phyloP scores from a whole-genome alignment of 1,140 invertebrate species.

The Melipona quadrifasciata region DNA sequence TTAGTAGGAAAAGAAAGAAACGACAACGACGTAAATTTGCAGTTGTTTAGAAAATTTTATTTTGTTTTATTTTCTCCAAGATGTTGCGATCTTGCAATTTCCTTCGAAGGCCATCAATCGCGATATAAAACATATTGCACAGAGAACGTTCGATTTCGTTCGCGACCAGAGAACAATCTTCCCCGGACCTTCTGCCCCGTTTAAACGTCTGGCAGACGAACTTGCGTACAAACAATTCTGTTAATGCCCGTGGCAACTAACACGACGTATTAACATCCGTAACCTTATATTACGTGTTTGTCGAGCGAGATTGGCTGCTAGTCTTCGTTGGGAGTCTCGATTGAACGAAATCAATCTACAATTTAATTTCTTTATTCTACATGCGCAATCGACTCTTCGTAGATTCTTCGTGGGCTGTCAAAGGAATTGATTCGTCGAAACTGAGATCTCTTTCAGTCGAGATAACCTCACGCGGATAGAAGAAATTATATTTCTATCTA shows the following conservation, averaged over 20 bases:
- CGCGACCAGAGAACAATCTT: not conserved
- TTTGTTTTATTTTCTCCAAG: not conserved
- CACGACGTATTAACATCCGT: conserved; percentile 28
- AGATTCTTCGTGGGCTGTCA: no score
- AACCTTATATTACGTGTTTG: conserved; percentile 37
- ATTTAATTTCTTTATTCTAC: not conserved
- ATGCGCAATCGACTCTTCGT: not conserved
- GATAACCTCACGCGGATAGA: not conserved
- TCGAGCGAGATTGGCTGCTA: not conserved
- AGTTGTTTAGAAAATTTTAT: not conserved
- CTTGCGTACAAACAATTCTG: conserved; percentile 44
- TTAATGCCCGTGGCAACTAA: conserved; percentile 17
- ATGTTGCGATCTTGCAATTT: not conserved
- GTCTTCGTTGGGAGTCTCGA: conserved; percentile 14
- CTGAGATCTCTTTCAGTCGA: no score
- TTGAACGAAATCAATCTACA: no score
- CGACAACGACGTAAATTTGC: not conserved
- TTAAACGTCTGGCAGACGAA: not conserved
- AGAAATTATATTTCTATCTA: no score
- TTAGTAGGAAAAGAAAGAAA: not conserved
- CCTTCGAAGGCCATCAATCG: not conserved
- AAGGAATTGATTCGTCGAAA: not conserved
- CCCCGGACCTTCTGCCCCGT: not conserved
- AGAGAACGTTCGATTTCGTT: not conserved
- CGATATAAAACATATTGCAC: not conserved